These are phyloP conservation scores for Pomacea canaliculata DNA, from an alignment of 2,888 invertebrate genomes.

Conservation along the genomic window DNA sequence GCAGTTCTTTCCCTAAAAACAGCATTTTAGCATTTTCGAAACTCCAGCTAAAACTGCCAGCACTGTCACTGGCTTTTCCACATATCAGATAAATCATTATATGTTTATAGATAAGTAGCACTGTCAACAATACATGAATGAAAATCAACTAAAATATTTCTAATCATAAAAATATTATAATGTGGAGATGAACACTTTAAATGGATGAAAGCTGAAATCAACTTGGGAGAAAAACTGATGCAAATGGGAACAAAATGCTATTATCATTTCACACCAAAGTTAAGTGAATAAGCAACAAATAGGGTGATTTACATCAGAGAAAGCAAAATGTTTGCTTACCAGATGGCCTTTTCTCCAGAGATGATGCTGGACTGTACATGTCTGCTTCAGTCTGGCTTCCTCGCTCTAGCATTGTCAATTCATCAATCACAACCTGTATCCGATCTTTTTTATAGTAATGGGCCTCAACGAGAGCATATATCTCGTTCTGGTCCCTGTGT, in stretches of 20 bases:
- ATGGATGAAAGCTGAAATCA: no score
- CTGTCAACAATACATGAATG: no score
- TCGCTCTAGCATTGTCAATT: conserved; percentile 37
- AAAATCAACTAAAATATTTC: no score
- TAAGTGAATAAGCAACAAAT: not conserved
- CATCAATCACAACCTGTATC: conserved; percentile 59
- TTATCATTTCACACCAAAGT: no score
- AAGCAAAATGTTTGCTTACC: not conserved
- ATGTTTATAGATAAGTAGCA: no score
- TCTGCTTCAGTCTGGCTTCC: conserved; percentile 16
- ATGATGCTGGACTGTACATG: not conserved
- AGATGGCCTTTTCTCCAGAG: not conserved
- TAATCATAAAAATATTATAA: no score
- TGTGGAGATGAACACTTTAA: no score
- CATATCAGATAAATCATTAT: no score
- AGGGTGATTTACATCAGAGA: not conserved
- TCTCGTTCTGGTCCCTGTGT: conserved; percentile 57
- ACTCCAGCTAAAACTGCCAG: no score
- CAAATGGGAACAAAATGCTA: no score
- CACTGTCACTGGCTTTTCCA: no score
- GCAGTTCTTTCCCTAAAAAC: not conserved
- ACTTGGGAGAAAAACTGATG: no score
- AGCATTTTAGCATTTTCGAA: not conserved
- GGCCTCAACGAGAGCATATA: conserved; percentile 63
- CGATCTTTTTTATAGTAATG: conserved; percentile 58